Evolutionary conservation across 2,797 vertebrate genomes (phyloP).

Genomic region (Oceanodroma leucorhoa): DNA sequence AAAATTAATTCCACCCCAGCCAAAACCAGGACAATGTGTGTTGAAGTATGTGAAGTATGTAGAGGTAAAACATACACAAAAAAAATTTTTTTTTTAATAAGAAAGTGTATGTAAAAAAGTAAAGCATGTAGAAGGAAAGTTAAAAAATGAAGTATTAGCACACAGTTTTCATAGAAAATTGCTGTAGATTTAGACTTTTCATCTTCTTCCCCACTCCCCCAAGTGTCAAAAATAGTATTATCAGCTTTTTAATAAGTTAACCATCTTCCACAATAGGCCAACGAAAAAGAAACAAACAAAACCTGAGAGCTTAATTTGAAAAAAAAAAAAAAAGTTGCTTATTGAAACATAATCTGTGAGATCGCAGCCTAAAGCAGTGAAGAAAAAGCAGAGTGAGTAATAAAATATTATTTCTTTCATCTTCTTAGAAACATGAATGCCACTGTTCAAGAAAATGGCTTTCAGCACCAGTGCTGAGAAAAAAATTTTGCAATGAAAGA

Average conservation of each 20-base stretch:
- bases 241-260: background rate
- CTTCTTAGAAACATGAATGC: background rate
- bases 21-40: too few relatives aligned
- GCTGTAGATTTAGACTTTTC: background rate
- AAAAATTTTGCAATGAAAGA: background rate
- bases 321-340: background rate
- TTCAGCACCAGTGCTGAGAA: background rate
- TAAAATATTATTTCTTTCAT: background rate
- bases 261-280: background rate
- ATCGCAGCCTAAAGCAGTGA: background rate
- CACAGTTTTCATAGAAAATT: background rate
- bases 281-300: background rate
- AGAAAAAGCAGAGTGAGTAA: background rate
- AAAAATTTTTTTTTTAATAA: accelerated
- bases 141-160: background rate
- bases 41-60: background rate
- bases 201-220: accelerated
- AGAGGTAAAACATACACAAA: background rate
- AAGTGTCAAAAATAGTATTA: background rate
- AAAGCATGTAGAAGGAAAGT: background rate
- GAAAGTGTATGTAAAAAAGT: accelerated
- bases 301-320: background rate
- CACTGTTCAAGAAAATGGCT: background rate
- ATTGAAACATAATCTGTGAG: background rate
- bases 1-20: too few relatives aligned